Evolutionary conservation across 2,113 vertebrate genomes (phyloP).

Genomic region (Bujurquina vittata): DNA sequence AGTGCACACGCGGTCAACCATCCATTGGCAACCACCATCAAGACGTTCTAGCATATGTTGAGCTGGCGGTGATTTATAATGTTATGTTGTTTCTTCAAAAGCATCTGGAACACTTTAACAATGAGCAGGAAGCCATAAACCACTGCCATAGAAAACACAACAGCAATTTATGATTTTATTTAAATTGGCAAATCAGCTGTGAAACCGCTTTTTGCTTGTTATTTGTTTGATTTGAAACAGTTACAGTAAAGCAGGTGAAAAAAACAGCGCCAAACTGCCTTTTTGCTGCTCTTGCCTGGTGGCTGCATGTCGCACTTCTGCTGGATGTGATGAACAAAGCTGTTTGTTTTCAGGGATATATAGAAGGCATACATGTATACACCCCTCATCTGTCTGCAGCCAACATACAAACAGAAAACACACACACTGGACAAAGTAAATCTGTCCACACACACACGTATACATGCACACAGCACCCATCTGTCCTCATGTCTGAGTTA

Average conservation of each 20-base stretch:
- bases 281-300: conserved; percentile 12
- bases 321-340: conserved; percentile 36
- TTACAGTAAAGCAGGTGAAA: conserved; percentile 1
- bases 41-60: conserved; percentile 56
- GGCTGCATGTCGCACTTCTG: neutral
- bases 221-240: conserved; percentile 11
- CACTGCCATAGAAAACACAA: neutral
- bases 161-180: neutral
- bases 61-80: conserved; percentile 39
- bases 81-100: conserved; percentile 45
- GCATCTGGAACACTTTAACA: conserved; percentile 45
- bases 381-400: conserved; percentile 40
- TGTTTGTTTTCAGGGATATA: conserved; percentile 63
- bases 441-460: conserved; percentile 38
- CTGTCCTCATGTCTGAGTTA: conserved; percentile 61
- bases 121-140: conserved; percentile 66
- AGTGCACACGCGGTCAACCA: conserved; percentile 52
- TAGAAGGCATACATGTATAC: conserved; percentile 20
- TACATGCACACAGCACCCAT: conserved; percentile 19
- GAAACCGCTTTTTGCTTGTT: neutral
- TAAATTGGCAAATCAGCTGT: neutral
- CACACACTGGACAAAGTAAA: conserved; percentile 35
- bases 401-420: conserved; percentile 33
- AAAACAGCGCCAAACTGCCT: neutral
- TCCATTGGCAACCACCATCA: conserved; percentile 26